Base-by-base conservation (phyloP, 1,140 invertebrate genomes). In the Zaprionus africanus region DNA sequence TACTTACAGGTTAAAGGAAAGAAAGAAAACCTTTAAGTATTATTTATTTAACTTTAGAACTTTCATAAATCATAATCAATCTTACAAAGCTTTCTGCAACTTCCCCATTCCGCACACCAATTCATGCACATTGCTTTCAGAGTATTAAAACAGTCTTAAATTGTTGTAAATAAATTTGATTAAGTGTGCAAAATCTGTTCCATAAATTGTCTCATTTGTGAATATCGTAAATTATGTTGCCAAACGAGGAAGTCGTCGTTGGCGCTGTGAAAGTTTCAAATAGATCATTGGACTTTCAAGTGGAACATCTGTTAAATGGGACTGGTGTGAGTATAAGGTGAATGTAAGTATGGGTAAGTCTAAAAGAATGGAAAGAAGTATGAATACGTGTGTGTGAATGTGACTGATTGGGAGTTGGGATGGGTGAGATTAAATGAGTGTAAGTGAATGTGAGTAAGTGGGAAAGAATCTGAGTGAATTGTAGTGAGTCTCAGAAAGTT, bases 241-340 rank as follows among this genome's bases (percentile, higher is more conserved):
- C 19, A 11, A 22, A 51, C 19, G 11, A 11, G 19, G 19, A 51
- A 51, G 46, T 51, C 46, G 19, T 1, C 7, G 9, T 7, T 43
- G 17, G 9, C 19, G 19, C 17, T 22, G 19, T 22, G 53, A 54
- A 28, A 56, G 53, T 43, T n/a, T 43, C 31, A n/a, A 26, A 24
- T 56, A 51, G 46, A 51, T 51, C 19, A 51, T 22, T 4, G 5
- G 9, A 24, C 46, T 22, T 22, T 13, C 46, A 24, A 51, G 19
- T 56, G 26, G 5, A 17, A 56, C 53, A 65, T 28, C 63, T 65
- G 63, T 17, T 56, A 38, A 54, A 51, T 22, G 9, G 11, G 9
- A 3, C 28, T 22, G 46, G 17, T 51, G 17, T 9, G 19, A n/a
- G 19, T 12, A 51, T 17, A 17, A 43, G n/a, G 7, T n/a, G n/a